A percentile compares a stretch with the other conserved stretches of the same genome.
phyloP scores from a whole-genome alignment of 2,113 vertebrate species.

The Apteryx mantelli region DNA sequence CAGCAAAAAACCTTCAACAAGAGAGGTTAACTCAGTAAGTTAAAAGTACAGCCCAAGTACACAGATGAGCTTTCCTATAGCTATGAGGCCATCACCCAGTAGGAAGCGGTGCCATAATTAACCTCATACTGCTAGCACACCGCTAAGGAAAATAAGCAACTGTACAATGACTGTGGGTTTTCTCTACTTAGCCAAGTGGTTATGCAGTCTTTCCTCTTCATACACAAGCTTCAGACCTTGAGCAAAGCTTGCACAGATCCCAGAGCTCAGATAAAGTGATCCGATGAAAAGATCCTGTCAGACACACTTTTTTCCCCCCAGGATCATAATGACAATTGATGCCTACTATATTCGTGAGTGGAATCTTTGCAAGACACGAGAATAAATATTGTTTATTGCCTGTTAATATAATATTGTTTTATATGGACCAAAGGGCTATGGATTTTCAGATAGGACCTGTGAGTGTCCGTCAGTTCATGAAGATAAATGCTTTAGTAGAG shows the following conservation, averaged over 20 bases:
- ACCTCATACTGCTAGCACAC: not conserved
- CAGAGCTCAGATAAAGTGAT: accelerated
- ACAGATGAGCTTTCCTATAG: not conserved
- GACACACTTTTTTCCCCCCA: accelerated
- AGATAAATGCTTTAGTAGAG: not conserved
- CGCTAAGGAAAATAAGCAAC: not conserved
- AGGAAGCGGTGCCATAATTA: not conserved
- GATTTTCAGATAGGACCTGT: not conserved
- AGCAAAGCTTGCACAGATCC: not conserved
- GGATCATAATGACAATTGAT: not conserved
- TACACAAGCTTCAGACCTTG: accelerated
- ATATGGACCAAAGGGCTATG: not conserved
- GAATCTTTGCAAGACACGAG: not conserved
- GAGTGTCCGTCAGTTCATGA: not conserved
- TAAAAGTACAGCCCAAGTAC: not conserved
- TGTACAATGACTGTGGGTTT: not conserved
- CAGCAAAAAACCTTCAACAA: not conserved
- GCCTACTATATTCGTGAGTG: not conserved
- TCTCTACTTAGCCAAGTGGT: accelerated
- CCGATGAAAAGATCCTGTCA: not conserved
- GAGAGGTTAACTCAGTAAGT: not conserved
- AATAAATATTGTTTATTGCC: not conserved
- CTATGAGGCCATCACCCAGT: accelerated
- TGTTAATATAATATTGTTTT: not conserved
- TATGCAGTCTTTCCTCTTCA: not conserved